Evolutionary conservation across 2,797 vertebrate species (phyloP).

Genomic region (Halcyon leucocephala): DNA sequence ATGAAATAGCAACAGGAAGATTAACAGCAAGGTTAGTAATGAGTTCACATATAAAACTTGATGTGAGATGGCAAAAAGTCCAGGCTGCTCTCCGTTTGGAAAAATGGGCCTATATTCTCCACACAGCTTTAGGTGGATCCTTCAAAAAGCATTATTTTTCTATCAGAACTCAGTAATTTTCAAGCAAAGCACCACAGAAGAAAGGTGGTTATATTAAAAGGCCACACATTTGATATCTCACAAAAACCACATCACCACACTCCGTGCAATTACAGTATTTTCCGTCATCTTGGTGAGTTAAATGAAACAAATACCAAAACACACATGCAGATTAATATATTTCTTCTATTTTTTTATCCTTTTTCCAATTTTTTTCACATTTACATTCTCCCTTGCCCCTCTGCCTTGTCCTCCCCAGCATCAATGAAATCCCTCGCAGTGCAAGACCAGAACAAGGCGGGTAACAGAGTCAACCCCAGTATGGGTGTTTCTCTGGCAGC

Average conservation of each 20-base stretch:
- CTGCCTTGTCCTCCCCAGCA: background rate
- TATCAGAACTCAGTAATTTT: background rate
- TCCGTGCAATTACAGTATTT: fast-evolving
- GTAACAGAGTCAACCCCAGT: background rate
- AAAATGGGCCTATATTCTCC: background rate
- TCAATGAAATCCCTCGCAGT: background rate
- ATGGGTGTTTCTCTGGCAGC: fast-evolving
- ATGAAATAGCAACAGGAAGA: fast-evolving
- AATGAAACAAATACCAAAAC: background rate
- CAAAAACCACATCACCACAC: fast-evolving
- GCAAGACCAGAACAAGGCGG: background rate
- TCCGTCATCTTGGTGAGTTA: background rate
- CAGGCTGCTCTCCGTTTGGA: background rate
- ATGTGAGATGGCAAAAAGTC: background rate
- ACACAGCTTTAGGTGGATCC: background rate
- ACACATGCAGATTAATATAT: background rate
- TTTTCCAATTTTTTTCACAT: background rate
- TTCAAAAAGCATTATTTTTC: background rate
- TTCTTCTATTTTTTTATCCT: background rate
- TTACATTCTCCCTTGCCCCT: background rate
- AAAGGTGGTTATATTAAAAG: background rate
- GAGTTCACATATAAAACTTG: background rate
- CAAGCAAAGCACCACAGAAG: background rate
- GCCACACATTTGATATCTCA: fast-evolving
- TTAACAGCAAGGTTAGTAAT: background rate